Percentiles rank a stretch among this genome's conserved stretches.
phyloP scores from a whole-genome alignment of 2,888 invertebrate species.

The Biston stratarius region DNA sequence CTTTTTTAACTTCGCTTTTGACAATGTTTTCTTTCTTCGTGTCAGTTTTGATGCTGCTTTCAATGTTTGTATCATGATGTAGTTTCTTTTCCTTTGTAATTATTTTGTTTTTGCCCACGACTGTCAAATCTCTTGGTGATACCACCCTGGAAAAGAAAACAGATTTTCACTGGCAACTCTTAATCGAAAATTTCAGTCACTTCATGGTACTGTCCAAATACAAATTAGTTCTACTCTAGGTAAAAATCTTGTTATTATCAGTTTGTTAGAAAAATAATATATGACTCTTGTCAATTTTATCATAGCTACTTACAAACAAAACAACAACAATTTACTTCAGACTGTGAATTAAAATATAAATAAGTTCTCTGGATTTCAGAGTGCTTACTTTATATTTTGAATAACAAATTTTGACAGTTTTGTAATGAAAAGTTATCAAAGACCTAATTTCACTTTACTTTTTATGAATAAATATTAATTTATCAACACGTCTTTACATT shows the following conservation, averaged over 20 bases:
- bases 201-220: no score
- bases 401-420: background rate
- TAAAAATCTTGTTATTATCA: no score
- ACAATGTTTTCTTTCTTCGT: slow-evolving; percentile 43
- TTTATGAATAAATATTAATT: no score
- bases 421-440: no score
- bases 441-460: no score
- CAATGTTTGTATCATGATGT: slow-evolving; percentile 45
- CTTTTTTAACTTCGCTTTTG: slow-evolving; percentile 44
- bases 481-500: no score
- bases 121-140: slow-evolving; percentile 74
- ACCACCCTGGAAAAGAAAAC: slow-evolving; percentile 63
- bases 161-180: background rate
- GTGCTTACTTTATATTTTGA: no score
- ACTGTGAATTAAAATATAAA: no score
- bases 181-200: no score
- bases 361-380: no score
- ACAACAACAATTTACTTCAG: slow-evolving; percentile 8
- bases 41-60: slow-evolving; percentile 40
- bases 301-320: slow-evolving; percentile 19
- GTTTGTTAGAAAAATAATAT: no score
- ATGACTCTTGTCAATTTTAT: slow-evolving; percentile 6
- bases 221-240: no score
- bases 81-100: slow-evolving; percentile 54
- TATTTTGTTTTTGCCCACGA: slow-evolving; percentile 73